Evolutionary conservation across 2,797 vertebrate species (phyloP).

Genomic region (Pachyuromys duprasi): DNA sequence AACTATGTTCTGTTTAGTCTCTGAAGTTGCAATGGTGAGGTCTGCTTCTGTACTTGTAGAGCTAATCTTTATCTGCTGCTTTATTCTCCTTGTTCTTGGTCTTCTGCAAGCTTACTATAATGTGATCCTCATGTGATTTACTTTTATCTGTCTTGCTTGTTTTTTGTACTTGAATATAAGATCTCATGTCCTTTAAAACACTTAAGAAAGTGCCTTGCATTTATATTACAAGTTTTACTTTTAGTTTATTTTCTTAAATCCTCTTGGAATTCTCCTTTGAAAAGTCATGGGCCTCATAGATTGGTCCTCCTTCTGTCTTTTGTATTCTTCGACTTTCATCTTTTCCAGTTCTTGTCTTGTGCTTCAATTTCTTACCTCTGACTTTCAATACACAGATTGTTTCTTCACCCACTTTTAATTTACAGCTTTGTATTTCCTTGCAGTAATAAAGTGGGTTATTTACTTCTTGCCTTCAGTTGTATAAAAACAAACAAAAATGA

Average conservation of each 20-base stretch:
- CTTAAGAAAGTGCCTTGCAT: not conserved
- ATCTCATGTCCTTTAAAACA: constrained; percentile 42
- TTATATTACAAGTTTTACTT: constrained; percentile 22
- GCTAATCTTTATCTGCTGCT: not conserved
- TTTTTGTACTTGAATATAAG: constrained; percentile 34
- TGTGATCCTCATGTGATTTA: constrained; percentile 22
- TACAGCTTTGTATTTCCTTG: constrained; percentile 43
- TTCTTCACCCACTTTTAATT: constrained; percentile 27
- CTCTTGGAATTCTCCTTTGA: constrained; percentile 30
- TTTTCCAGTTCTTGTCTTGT: constrained; percentile 1
- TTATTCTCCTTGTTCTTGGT: constrained; percentile 6
- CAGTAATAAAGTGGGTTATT: constrained; percentile 45
- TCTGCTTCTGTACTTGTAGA: not conserved
- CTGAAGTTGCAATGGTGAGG: not conserved
- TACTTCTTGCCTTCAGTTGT: constrained; percentile 33
- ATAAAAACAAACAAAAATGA: constrained; percentile 46
- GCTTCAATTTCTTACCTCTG: not conserved
- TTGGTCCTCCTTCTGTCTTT: not conserved
- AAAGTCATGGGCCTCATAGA: not conserved
- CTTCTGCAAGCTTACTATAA: constrained; percentile 6
- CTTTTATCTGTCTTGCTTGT: constrained; percentile 41
- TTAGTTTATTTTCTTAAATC: not conserved
- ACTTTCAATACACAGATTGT: not conserved
- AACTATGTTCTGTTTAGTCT: not conserved
- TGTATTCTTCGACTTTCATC: constrained; percentile 9